phyloP scores from a whole-genome alignment of 1,140 invertebrate species.

The Drepana arcuata region DNA sequence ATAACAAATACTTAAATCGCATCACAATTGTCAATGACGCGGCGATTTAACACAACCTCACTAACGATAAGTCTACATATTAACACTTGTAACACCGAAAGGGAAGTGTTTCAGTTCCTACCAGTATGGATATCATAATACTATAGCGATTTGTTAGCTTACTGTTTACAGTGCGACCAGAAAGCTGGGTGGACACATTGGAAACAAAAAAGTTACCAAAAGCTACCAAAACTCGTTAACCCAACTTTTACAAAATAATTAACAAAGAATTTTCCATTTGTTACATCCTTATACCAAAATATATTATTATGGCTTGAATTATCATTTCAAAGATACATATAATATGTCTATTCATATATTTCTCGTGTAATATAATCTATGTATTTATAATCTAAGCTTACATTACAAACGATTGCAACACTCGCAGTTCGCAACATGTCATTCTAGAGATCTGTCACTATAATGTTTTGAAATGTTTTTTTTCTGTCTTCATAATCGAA shows the following conservation, averaged over 20 bases:
- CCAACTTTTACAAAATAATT: conserved; percentile 32
- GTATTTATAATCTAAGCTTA: conserved; percentile 62
- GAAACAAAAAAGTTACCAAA: conserved; percentile 23
- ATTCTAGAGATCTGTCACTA: conserved; percentile 50
- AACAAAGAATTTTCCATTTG: conserved; percentile 54
- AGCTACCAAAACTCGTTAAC: conserved; percentile 23
- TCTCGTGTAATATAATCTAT: conserved; percentile 44
- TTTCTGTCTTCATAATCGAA: too few species aligned
- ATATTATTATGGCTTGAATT: conserved; percentile 70
- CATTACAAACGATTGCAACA: conserved; percentile 60
- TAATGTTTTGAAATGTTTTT: conserved; percentile 20
- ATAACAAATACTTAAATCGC: too few species aligned
- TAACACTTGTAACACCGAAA: too few species aligned
- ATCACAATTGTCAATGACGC: too few species aligned
- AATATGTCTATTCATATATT: conserved; percentile 51
- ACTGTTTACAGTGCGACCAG: too few species aligned
- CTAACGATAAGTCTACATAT: too few species aligned
- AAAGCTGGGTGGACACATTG: conserved; percentile 40
- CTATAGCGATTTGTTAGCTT: too few species aligned
- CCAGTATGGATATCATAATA: too few species aligned
- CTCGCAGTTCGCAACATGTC: conserved; percentile 63
- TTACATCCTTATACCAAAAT: conserved; percentile 68
- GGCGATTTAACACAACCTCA: too few species aligned
- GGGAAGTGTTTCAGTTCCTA: too few species aligned
- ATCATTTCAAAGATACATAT: conserved; percentile 59